Percentiles rank a stretch among this genome's conserved stretches.
phyloP scores from a whole-genome alignment of 2,888 invertebrate species.

The Tubulanus polymorphus region DNA sequence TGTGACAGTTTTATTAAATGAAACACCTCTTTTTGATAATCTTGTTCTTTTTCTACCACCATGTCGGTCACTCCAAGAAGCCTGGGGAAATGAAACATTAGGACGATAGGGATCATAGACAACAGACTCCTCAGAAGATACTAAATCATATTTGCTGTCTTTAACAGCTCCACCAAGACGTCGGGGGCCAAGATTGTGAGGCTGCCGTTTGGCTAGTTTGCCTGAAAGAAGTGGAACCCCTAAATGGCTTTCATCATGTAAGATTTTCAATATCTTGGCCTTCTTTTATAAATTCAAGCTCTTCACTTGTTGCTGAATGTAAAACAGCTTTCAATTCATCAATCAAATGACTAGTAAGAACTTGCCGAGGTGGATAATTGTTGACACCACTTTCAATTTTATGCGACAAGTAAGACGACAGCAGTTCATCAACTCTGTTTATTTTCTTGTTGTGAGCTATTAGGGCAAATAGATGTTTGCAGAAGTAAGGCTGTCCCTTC shows the following conservation, averaged over 20 bases:
- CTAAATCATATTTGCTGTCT: too few species aligned
- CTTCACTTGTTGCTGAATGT: not conserved
- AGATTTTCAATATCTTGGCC: not conserved
- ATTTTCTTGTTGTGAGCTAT: not conserved
- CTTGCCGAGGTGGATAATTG: too few species aligned
- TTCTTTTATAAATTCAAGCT: not conserved
- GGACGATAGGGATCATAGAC: too few species aligned
- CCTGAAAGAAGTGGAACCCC: not conserved
- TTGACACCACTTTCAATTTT: not conserved
- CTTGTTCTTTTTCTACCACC: too few species aligned
- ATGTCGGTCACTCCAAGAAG: too few species aligned
- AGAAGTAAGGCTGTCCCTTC: conserved; percentile 7
- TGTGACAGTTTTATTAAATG: too few species aligned
- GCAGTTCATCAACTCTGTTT: not conserved
- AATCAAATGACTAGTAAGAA: not conserved
- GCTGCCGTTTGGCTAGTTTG: not conserved
- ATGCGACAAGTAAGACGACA: not conserved
- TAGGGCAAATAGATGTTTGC: not conserved
- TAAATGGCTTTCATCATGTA: not conserved
- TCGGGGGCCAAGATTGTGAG: not conserved
- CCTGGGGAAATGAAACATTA: too few species aligned
- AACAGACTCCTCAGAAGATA: too few species aligned
- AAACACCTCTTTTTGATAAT: too few species aligned
- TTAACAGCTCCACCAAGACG: not conserved
- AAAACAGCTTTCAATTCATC: not conserved